These are phyloP conservation scores for Noctua janthe DNA, from an alignment of 2,888 invertebrate genomes.

Conservation along the genomic window DNA sequence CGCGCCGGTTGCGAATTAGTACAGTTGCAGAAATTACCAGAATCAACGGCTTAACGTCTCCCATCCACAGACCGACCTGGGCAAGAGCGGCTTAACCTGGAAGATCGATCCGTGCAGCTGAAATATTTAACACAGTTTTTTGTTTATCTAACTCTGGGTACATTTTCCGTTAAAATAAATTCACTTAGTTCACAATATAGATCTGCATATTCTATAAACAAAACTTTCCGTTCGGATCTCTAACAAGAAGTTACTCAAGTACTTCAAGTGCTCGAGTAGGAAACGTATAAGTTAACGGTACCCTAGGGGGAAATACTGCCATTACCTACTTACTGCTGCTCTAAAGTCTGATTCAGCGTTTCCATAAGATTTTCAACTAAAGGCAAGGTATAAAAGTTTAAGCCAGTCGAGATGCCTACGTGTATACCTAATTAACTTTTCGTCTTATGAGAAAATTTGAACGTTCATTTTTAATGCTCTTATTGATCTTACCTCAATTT, in stretches of 20 bases:
- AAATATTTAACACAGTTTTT: background rate
- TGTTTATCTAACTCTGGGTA: background rate
- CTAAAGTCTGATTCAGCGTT: slow-evolving; percentile 20
- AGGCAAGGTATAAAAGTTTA: slow-evolving; percentile 6
- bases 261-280: slow-evolving; percentile 19
- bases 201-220: slow-evolving; percentile 17
- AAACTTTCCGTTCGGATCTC: slow-evolving; percentile 28
- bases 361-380: slow-evolving; percentile 31
- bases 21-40: no score
- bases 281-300: slow-evolving; percentile 41
- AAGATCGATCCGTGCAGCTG: background rate
- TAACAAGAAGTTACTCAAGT: slow-evolving; percentile 44
- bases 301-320: slow-evolving; percentile 21
- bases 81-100: background rate
- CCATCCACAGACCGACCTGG: background rate
- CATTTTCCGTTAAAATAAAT: background rate
- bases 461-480: background rate
- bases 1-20: no score
- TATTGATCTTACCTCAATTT: background rate
- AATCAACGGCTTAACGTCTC: background rate
- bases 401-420: background rate
- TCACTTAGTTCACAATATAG: background rate
- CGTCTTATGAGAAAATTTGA: background rate
- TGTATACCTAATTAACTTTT: slow-evolving; percentile 11
- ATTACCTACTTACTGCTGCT: background rate